Percentiles rank a stretch among this genome's conserved stretches.
Evolutionary conservation across 2,888 invertebrate species (phyloP).

Genomic region (Agrotis clavis): DNA sequence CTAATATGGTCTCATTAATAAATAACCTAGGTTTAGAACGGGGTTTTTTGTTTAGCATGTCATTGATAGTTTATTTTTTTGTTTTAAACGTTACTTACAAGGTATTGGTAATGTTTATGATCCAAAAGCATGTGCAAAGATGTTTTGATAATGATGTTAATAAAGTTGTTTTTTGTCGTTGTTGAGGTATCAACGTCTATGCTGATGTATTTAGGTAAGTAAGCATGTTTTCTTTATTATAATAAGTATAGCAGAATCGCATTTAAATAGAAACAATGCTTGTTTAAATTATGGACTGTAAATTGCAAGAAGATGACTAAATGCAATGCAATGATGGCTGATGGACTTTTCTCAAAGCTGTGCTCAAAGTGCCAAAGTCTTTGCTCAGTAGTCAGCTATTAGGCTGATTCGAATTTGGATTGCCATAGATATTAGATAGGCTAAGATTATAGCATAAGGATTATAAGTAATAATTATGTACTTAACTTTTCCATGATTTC

Average conservation of each 20-base stretch:
- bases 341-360: too few relatives aligned
- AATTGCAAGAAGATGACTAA: too few relatives aligned
- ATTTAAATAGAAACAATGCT: too few relatives aligned
- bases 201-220: not conserved
- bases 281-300: too few relatives aligned
- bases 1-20: constrained; percentile 44
- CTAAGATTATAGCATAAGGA: too few relatives aligned
- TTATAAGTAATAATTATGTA: too few relatives aligned
- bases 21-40: constrained; percentile 25
- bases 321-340: too few relatives aligned
- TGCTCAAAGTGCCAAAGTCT: too few relatives aligned
- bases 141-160: not conserved
- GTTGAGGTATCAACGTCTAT: not conserved
- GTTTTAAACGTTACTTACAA: not conserved
- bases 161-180: not conserved
- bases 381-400: too few relatives aligned
- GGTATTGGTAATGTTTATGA: constrained; percentile 1
- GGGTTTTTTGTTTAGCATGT: not conserved
- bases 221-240: not conserved
- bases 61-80: constrained; percentile 1
- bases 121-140: not conserved
- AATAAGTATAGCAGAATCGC: not conserved
- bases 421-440: too few relatives aligned
- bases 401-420: too few relatives aligned
- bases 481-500: too few relatives aligned